Evolutionary conservation across 2,888 invertebrate genomes (phyloP).

Genomic region (Dexiosoma caninum): DNA sequence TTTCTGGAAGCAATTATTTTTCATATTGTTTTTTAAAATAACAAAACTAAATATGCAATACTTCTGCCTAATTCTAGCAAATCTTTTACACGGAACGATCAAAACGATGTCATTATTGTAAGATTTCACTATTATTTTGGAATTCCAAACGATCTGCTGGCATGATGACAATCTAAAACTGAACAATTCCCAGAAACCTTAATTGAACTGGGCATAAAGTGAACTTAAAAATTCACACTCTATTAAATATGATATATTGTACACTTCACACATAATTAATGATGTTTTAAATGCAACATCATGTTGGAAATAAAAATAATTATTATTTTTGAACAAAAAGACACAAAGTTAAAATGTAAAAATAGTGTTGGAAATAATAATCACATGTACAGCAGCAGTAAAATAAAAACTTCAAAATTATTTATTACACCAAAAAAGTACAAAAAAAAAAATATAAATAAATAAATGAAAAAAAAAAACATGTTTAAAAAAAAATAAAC

Average conservation of each 20-base stretch:
- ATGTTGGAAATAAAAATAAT: constrained; percentile 26
- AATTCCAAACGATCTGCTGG: background rate
- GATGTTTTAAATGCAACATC: constrained; percentile 62
- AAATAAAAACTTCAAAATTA: constrained; percentile 49
- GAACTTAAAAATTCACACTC: constrained; percentile 57
- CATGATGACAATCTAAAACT: constrained; percentile 45
- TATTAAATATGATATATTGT: constrained; percentile 61
- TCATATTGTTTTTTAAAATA: no score
- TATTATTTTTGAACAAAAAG: constrained; percentile 37
- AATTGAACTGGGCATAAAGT: constrained; percentile 51
- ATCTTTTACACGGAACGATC: no score
- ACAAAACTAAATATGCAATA: no score
- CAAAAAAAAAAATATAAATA: constrained; percentile 17
- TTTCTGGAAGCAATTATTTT: no score
- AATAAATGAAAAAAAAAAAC: no score
- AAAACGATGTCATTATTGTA: no score
- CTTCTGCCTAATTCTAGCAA: no score
- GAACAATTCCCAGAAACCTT: constrained; percentile 54
- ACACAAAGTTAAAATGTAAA: constrained; percentile 14
- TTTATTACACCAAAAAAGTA: constrained; percentile 54
- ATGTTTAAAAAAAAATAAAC: constrained; percentile 32
- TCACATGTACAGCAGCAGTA: constrained; percentile 37
- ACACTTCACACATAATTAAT: constrained; percentile 60
- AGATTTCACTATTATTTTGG: no score
- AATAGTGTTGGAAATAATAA: constrained; percentile 20